Conservation (phyloP, 2,113 vertebrate species). For the Protobothrops flavoviridis region DNA sequence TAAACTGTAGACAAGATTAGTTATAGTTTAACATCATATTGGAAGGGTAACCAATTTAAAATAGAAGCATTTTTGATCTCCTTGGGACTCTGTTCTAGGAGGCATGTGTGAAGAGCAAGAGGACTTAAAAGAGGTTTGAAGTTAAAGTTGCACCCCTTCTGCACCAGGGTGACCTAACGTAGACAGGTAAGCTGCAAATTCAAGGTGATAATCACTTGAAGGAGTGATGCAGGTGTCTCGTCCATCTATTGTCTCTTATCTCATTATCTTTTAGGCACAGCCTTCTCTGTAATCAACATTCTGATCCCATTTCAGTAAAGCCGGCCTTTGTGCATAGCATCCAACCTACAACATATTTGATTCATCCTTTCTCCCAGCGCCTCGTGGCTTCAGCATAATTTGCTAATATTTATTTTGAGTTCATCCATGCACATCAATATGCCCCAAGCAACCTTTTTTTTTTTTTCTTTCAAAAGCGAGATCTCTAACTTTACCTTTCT, state of each 20-base stretch:
- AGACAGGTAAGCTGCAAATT: not conserved
- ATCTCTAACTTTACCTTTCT: constrained; percentile 37
- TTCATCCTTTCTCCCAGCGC: not conserved
- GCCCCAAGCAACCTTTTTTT: not conserved
- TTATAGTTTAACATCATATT: not conserved
- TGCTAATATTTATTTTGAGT: not conserved
- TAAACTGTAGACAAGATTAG: not conserved
- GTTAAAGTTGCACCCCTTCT: not conserved
- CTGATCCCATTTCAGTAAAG: too few relatives aligned
- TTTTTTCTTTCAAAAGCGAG: not conserved
- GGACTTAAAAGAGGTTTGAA: not conserved
- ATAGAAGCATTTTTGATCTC: not conserved
- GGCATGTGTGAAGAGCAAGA: not conserved
- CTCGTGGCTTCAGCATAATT: not conserved
- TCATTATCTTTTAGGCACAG: too few relatives aligned
- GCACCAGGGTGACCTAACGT: not conserved
- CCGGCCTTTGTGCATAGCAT: too few relatives aligned
- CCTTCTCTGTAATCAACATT: too few relatives aligned
- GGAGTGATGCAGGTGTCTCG: not conserved
- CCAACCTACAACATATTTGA: not conserved
- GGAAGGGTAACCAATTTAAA: not conserved
- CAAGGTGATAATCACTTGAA: not conserved
- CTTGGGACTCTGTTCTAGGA: not conserved
- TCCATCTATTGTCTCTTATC: too few relatives aligned
- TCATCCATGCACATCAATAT: not conserved